Conservation (phyloP, 2,113 vertebrate genomes). For the Megaptera novaeangliae region DNA sequence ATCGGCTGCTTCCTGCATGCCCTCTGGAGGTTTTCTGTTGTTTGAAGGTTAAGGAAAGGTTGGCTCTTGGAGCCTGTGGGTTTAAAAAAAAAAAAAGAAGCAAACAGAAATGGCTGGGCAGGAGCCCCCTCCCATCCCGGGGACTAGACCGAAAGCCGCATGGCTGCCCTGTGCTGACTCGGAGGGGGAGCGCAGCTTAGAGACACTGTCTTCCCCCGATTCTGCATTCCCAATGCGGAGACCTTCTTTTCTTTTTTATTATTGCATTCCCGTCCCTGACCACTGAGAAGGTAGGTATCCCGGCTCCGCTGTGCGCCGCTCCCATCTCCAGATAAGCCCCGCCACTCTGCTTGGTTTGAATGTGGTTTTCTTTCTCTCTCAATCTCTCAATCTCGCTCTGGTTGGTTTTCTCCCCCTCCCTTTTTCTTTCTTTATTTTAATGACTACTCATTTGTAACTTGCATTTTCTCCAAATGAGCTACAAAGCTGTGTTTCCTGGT, state of each 20-base stretch:
- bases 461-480: constrained; percentile 86
- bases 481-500: constrained; percentile 85
- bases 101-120: constrained; percentile 68
- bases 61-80: constrained; percentile 50
- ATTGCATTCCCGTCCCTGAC: constrained; percentile 98
- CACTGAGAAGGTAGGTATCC: constrained; percentile 98
- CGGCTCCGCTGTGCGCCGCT: constrained; percentile 85
- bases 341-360: constrained; percentile 98
- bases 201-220: constrained; percentile 96
- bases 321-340: constrained; percentile 98
- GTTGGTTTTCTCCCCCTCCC: constrained; percentile 74
- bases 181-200: constrained; percentile 68
- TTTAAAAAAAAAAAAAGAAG: constrained; percentile 38
- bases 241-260: constrained; percentile 96
- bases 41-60: constrained; percentile 61
- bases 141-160: background rate
- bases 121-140: background rate
- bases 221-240: constrained; percentile 94
- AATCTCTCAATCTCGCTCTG: constrained; percentile 68
- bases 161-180: background rate
- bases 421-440: constrained; percentile 74
- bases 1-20: constrained; percentile 87
- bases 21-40: constrained; percentile 78
- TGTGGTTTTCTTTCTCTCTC: constrained; percentile 83
- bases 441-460: constrained; percentile 77